Base-by-base conservation (phyloP, 2,888 invertebrate genomes). In the Drosophila limbata region DNA sequence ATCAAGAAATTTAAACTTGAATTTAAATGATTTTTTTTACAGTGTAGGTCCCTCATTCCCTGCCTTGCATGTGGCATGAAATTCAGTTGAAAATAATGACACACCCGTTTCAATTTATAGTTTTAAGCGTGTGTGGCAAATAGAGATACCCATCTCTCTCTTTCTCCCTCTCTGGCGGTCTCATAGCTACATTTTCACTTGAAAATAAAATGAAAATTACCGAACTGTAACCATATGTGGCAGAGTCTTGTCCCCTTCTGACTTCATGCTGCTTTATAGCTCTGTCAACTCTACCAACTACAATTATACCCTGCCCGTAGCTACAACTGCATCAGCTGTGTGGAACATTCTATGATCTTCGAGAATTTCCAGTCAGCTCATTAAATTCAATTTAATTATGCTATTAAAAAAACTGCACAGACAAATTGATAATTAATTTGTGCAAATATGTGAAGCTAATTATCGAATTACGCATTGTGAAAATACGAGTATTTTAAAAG, bases 11-110 rank as follows among this genome's bases (percentile, higher is more conserved):
- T 28, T 28, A 1, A 28, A 8, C 28, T 28, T 28, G 28, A 25
- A 25, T 25, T 28, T 28, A 1, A 25, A 25, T 25, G 25, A 25
- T 28, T 28, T 28, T 28, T 28, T 28, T 28, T 28, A n/a, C 28
- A 8, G 28, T 28, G 28, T 28, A 53, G 51, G 47, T 59, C 61
- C 53, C 62, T 73, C 28, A 8, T 28, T 8, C 63, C 61, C 74
- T 80, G 84, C 89, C 70, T 88, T 88, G 87, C 86, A 89, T 86
- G 90, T 86, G 90, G 86, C 81, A 85, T 83, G 71, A 79, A 84
- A 81, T 88, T 88, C 87, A 81, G 88, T 84, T 84, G 87, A 88
- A 77, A 84, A 81, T 84, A 89, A 84, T 89, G 86, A 88, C 86
- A 89, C 86, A 88, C 86, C 90, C 90, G 88, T 89, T 89, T 79